Base-by-base conservation (phyloP, 2,888 invertebrate species). In the Nasonia oneida region DNA sequence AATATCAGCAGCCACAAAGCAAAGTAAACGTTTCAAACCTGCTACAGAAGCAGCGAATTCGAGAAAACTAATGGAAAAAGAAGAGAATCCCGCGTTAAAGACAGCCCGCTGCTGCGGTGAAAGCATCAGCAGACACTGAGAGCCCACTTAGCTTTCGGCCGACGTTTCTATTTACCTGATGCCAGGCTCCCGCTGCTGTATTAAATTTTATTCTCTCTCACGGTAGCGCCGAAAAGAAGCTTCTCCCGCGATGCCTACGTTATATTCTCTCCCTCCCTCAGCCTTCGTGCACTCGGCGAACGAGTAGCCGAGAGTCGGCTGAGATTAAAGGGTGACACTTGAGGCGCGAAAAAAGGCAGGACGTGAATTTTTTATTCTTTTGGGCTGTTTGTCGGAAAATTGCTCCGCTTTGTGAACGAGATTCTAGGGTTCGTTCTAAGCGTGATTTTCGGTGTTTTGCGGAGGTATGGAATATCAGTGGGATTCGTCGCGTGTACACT, bases 141-240 rank as follows among this genome's bases (percentile, higher is more conserved):
- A 64, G 42, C 29, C 81, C 47, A 74, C 81, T 74, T 64, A 78
- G 14, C 47, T 78, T 15, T 37, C 47, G 18, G 23, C 23, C 70
- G 70, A n/a, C 74, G 75, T 23, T 29, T 50, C 47, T 81, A 50
- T 81, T 75, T 81, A n/a, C 64, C 6, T 73, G 14, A 15, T 14
- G 39, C 73, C 23, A 14, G 47, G 15, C 18, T 53, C 53, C 53
- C 61, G 23, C 23, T 5, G 37, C 47, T 47, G 64, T 75, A 75
- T 75, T 81, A 75, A 81, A 81, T 81, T 75, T 81, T 50, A 81
- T 74, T 81, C 81, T 81, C 64, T 12, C 70, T 12, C 15, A 4
- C 37, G 61, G 18, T n/a, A n/a, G 61, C 77, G 61, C 37, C 37
- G 33, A 57, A 57, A 57, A 57, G 57, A 57, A 57, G n/a, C 57